Evolutionary conservation across 2,888 invertebrate species (phyloP), one percentile per base, ranked within the genome.

Genomic region (Callyntrura guangdongensis): DNA sequence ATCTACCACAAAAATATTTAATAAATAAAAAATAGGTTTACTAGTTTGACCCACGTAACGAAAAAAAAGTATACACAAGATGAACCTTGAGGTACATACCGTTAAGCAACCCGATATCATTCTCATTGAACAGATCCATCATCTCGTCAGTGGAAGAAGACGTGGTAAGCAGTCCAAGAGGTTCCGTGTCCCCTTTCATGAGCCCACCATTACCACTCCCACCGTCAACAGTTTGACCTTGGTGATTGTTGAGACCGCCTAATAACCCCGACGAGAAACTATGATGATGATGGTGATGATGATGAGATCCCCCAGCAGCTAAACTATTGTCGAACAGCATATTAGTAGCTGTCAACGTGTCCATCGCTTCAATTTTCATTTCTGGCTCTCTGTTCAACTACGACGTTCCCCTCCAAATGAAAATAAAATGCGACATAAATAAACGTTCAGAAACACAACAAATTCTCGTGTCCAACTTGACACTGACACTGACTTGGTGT

Each of bases 311-410:
- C 59, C 87, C 67, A 77, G 11, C 45, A 22, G 82, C n/a, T n/a
- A n/a, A 20, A 56, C 64, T 81, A 27, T 89, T 89, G 11, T 84
- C 89, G 47, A 89, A 89, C 89, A 89, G 27, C 67, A 85, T 77
- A 22, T 53, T 79, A 12, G 79, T 69, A 9, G 79, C 64, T 61
- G 74, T 67, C 20, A 87, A 27, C 11, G 89, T 89, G 79, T 89
- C 89, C 89, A 89, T 89, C 49, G 79, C 69, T 27, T 89, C 89
- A 4, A 89, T 84, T 36, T 89, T 89, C 84, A 89, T 85, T n/a
- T 36, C 36, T 9, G n/a, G n/a, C n/a, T n/a, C 12, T 36, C 67
- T n/a, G n/a, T n/a, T n/a, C n/a, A n/a, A 67, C 36, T 36, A 36
- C 36, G 36, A 6, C 36, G 36, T n/a, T n/a, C n/a, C n/a, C n/a